These are phyloP conservation scores for Mythimna lalbum DNA, from an alignment of 2,888 invertebrate genomes.

Conservation along the genomic window DNA sequence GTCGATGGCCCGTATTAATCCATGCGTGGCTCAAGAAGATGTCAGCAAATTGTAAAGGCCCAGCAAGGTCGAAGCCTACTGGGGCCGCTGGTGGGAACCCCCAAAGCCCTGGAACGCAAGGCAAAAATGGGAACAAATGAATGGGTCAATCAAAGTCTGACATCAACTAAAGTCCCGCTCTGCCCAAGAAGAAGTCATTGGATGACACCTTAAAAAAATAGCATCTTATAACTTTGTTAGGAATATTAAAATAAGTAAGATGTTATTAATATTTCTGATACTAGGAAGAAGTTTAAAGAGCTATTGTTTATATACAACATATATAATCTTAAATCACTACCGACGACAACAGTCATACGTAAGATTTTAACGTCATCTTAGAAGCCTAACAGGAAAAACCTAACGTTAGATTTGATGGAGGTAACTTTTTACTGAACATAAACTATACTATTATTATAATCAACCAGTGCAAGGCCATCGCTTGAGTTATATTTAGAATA, in stretches of 20 bases:
- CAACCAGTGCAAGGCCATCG: constrained; percentile 29
- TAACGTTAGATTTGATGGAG: constrained; percentile 30
- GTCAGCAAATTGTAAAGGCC: too few relatives aligned
- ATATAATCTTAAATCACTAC: neutral
- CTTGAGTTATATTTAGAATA: constrained; percentile 16
- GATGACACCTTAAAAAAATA: too few relatives aligned
- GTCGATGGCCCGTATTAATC: too few relatives aligned
- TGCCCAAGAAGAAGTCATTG: too few relatives aligned
- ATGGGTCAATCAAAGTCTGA: too few relatives aligned
- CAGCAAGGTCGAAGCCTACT: too few relatives aligned
- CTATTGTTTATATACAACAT: constrained; percentile 12
- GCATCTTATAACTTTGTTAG: too few relatives aligned
- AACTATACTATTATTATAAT: constrained; percentile 16
- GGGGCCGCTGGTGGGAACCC: too few relatives aligned
- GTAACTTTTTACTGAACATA: constrained; percentile 27
- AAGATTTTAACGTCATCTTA: constrained; percentile 10
- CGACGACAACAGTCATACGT: neutral
- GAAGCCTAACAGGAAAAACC: constrained; percentile 39
- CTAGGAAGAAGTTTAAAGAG: neutral
- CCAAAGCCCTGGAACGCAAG: too few relatives aligned
- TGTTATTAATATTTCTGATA: constrained; percentile 1
- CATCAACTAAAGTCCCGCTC: too few relatives aligned
- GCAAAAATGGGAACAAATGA: too few relatives aligned
- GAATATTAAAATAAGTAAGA: neutral
- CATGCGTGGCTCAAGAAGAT: too few relatives aligned